Evolutionary conservation across 2,888 invertebrate species (phyloP), one percentile per base, ranked within the genome.

Genomic region (Drosophila helvetica): DNA sequence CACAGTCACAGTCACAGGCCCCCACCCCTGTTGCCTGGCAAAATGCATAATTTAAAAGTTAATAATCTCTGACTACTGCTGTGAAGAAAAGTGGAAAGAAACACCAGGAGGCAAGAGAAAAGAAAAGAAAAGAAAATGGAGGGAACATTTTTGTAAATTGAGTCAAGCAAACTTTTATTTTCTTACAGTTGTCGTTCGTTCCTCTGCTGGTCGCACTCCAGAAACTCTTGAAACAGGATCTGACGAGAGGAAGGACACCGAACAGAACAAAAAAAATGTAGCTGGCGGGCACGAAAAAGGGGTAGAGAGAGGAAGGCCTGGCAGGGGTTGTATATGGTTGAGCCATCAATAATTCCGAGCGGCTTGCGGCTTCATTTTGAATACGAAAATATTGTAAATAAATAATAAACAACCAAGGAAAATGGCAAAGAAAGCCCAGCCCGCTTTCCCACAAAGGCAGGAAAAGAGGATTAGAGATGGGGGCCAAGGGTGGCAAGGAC

Each of bases 381-480:
- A 86, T 79, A 85, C 80, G 78, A 83, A 85, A 85, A 86, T 88
- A 88, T 88, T 79, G 75, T 88, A 83, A 88, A 85, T 88, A 88
- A 85, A 85, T 85, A 80, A 85, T 86, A 80, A 77, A 77, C 62
- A 74, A 68, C 45, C 56, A 38, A 46, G 59, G 30, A 51, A 48
- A 50, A 52, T 15, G 27, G 56, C 18, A 22, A 52, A 64, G 43
- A 27, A 47, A 12, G 42, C 22, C 51, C 47, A 12, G 42, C 22
- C 51, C 47, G 17, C 27, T 27, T 27, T 27, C 27, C 27, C 25
- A 15, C 43, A 15, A 12, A n/a, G 38, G 19, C 3, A 25, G 27
- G 50, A 15, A 38, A 12, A 12, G 45, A 15, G 60, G 22, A 33
- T 33, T 33, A 33, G 7, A n/a, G 22, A 18, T 30, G 57, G 2